phyloP scores from a whole-genome alignment of 2,113 vertebrate genomes.

The Oncorhynchus clarkii region DNA sequence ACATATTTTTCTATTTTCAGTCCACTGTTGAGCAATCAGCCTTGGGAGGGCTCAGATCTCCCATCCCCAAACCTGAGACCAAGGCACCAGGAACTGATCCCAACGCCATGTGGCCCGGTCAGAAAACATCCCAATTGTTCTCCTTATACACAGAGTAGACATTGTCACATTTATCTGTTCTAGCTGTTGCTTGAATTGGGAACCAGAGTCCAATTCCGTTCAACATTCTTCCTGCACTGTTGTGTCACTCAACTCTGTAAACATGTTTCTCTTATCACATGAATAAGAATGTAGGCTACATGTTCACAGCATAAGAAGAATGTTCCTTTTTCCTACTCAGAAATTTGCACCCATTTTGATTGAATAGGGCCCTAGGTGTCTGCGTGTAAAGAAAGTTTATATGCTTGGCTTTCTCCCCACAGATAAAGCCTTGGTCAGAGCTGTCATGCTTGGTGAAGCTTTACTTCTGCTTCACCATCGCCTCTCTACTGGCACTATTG shows the following conservation, averaged over 20 bases:
- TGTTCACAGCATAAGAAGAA: no score
- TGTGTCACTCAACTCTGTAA: no score
- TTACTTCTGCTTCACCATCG: constrained; percentile 77
- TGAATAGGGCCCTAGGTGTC: not conserved
- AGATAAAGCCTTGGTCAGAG: constrained; percentile 83
- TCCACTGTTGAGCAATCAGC: not conserved
- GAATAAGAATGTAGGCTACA: no score
- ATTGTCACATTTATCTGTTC: no score
- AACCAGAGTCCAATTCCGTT: no score
- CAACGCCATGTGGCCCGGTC: constrained; percentile 53
- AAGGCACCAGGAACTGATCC: constrained; percentile 79
- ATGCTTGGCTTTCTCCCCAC: constrained; percentile 4
- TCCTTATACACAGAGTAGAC: not conserved
- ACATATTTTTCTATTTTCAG: not conserved
- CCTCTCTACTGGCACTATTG: constrained; percentile 75
- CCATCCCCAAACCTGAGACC: constrained; percentile 77
- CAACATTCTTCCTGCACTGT: no score
- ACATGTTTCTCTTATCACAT: no score
- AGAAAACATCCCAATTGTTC: not conserved
- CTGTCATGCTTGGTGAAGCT: constrained; percentile 70
- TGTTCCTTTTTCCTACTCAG: no score
- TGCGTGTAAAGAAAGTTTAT: not conserved
- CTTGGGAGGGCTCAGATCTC: constrained; percentile 23
- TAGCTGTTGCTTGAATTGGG: no score
- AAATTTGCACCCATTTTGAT: not conserved